These are phyloP conservation scores for Gila robusta DNA, from an alignment of 2,797 vertebrate genomes.

Conservation along the genomic window DNA sequence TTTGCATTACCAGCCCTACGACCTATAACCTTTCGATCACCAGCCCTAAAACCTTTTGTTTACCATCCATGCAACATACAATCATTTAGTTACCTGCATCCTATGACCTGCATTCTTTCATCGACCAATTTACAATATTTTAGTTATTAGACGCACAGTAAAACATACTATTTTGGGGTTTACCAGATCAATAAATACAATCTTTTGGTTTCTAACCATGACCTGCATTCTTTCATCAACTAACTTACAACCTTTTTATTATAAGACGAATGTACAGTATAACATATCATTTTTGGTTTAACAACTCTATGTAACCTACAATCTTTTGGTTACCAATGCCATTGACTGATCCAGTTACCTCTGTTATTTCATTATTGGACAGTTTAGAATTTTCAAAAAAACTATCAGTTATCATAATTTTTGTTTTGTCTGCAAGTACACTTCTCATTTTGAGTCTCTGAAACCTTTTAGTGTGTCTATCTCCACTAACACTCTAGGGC, in stretches of 20 bases:
- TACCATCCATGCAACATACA: not conserved
- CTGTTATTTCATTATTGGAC: not conserved
- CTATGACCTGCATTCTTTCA: not conserved
- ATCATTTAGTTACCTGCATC: not conserved
- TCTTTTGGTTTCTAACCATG: not conserved
- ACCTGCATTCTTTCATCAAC: not conserved
- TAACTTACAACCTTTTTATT: not conserved
- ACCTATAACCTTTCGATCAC: not conserved
- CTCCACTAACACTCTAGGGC: conserved; percentile 59
- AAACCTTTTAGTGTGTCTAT: conserved; percentile 58
- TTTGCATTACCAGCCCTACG: not conserved
- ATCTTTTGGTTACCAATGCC: not conserved
- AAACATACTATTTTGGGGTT: not conserved
- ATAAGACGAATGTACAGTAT: not conserved
- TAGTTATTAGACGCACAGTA: not conserved
- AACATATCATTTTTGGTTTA: not conserved
- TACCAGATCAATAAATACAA: not conserved
- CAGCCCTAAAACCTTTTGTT: not conserved
- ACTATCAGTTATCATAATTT: not conserved
- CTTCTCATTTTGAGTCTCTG: not conserved
- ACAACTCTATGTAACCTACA: not conserved
- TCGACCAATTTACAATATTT: not conserved
- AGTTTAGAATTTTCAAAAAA: not conserved
- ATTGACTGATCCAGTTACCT: not conserved
- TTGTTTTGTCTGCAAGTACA: not conserved